Evolutionary conservation across 2,113 vertebrate species (phyloP), one percentile per base, ranked within the genome.

Genomic region (Apodemus speciosus): DNA sequence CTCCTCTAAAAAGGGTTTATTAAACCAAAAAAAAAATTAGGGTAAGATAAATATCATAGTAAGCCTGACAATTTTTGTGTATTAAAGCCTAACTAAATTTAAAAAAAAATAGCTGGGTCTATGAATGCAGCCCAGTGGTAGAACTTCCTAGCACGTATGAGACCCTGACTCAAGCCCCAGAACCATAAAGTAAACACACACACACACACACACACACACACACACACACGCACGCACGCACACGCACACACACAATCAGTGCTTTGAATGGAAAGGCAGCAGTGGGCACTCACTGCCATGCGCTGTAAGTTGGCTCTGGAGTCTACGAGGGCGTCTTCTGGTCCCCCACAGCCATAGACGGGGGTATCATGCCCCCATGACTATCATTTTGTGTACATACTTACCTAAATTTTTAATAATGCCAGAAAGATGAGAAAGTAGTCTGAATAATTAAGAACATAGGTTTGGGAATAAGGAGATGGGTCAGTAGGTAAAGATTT

Each of bases 31-130:
- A 90, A n/a, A n/a, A n/a, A n/a, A n/a, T n/a, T n/a, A n/a, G n/a
- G n/a, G n/a, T n/a, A n/a, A n/a, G n/a, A 62, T 53, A 73, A 79
- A 49, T 56, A 75, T 15, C 7, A 6, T 16, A 58, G 46, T 73
- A 46, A 89, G 85, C 89, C 51, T 93, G 35, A 88, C 92, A 90
- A 91, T 40, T 60, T 35, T 64, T 89, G 68, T 85, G 80, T 92
- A 56, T 49, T 91, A 91, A 81, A 96, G 35, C 72, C 75, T 83
- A 88, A 88, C 66, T 84, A 85, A 32, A 16, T 25, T 25, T 83
- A 66, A 66, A 66, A 66, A n/a, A 27, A 35, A 27, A 32, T 85
- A 85, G 4, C 58, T 46, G 23, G 40, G 40, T 3, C 81, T 32
- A 21, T 60, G 40, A 27, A 21, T 64, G 14, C 30, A 21, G 38